These are phyloP conservation scores for Axinella damicornis DNA, from an alignment of 37 sponge, comb jelly and placozoan species.

Conservation along the genomic window DNA sequence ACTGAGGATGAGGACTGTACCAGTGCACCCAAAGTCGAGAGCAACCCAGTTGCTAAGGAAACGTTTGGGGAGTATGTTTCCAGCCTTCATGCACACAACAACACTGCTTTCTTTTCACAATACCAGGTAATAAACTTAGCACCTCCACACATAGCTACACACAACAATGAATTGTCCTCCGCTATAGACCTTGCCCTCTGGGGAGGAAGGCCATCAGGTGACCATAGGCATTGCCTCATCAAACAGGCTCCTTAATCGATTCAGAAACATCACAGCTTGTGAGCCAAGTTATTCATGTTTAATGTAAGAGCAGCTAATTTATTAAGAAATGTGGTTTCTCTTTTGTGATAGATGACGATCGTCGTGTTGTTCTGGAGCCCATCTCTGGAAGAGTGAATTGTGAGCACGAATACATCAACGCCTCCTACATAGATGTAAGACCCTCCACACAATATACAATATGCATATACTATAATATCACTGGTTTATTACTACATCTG, in stretches of 20 bases:
- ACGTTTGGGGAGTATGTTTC: conserved; percentile 44
- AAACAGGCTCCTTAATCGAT: conserved; percentile 47
- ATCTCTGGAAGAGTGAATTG: conserved; percentile 26
- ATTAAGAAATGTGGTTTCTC: too few species aligned
- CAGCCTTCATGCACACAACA: conserved; percentile 4
- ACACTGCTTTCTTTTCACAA: conserved; percentile 17
- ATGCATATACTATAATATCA: neutral
- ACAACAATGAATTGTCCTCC: neutral
- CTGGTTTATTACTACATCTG: too few species aligned
- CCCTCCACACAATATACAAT: neutral
- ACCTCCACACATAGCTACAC: neutral
- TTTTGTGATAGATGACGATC: conserved; percentile 55
- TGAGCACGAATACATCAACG: conserved; percentile 63
- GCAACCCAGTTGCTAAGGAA: conserved; percentile 2
- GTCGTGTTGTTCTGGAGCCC: conserved; percentile 48
- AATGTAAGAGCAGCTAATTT: too few species aligned
- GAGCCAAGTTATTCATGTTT: neutral
- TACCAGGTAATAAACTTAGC: conserved; percentile 24
- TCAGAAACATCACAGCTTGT: conserved; percentile 52
- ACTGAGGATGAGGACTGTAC: conserved; percentile 2
- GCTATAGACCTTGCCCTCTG: conserved; percentile 18
- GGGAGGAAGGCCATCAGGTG: conserved; percentile 6
- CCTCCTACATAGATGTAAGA: conserved; percentile 63
- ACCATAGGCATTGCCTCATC: neutral
- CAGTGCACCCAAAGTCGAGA: neutral